Conservation (phyloP, 1,140 invertebrate genomes). For the Zaprionus kolodkinae region DNA sequence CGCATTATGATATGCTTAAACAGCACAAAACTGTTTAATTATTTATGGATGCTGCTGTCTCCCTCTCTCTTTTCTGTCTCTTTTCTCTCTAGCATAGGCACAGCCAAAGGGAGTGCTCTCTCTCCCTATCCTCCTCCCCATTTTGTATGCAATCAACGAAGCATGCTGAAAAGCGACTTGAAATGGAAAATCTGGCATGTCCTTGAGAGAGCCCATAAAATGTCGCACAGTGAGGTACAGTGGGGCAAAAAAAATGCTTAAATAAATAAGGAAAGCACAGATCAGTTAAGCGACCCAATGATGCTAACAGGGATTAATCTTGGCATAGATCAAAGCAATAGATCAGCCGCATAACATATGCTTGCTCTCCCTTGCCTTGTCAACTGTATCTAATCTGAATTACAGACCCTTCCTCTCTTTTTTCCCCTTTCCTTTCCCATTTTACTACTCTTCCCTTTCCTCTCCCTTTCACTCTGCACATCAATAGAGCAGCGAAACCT, state of each 20-base stretch:
- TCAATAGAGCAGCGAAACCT: not conserved
- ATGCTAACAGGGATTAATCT: constrained; percentile 17
- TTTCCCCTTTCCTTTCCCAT: too few species aligned
- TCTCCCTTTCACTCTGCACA: not conserved
- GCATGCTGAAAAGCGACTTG: constrained; percentile 30
- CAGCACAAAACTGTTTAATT: constrained; percentile 83
- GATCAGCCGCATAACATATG: constrained; percentile 16
- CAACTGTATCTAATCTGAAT: constrained; percentile 23
- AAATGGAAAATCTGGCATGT: constrained; percentile 31
- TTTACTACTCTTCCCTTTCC: too few species aligned
- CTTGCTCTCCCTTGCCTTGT: not conserved
- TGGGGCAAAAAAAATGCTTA: constrained; percentile 11
- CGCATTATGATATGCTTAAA: constrained; percentile 82
- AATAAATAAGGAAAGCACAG: not conserved
- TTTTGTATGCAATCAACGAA: constrained; percentile 41
- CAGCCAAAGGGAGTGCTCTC: not conserved
- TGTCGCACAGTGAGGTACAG: constrained; percentile 28
- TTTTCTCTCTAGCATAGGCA: too few species aligned
- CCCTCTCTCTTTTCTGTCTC: not conserved
- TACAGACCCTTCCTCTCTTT: not conserved
- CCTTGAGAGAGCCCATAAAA: constrained; percentile 16
- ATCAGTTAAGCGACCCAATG: constrained; percentile 4
- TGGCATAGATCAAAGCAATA: constrained; percentile 32
- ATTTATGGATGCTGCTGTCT: constrained; percentile 69
- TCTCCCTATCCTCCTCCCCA: not conserved